Percentiles rank a stretch among this genome's conserved stretches.
Evolutionary conservation across 2,797 vertebrate species (phyloP).

Genomic region (Acanthornis magna): DNA sequence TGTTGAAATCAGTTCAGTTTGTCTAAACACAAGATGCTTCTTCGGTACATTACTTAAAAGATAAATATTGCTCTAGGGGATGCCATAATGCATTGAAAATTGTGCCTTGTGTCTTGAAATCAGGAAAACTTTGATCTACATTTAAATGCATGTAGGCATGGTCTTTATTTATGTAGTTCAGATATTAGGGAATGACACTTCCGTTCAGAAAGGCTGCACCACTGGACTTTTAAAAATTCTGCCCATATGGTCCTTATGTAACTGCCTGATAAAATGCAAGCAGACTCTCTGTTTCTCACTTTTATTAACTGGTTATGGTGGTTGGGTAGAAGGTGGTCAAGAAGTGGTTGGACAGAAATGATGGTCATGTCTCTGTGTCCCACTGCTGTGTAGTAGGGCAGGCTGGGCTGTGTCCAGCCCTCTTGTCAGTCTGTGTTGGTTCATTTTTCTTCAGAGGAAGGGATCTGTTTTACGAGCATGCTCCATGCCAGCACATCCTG

Average conservation of each 20-base stretch:
- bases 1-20: neutral
- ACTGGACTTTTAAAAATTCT: neutral
- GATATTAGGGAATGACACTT: neutral
- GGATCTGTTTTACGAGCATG: neutral
- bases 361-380: neutral
- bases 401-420: neutral
- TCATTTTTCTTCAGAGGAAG: neutral
- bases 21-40: neutral
- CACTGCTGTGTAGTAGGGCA: neutral
- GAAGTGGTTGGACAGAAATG: neutral
- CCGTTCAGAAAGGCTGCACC: neutral
- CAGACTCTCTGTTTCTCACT: neutral
- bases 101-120: neutral
- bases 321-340: neutral
- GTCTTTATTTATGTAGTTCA: neutral
- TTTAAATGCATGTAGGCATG: neutral
- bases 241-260: neutral
- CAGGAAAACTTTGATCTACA: neutral
- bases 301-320: neutral
- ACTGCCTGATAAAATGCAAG: neutral
- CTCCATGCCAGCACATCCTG: neutral
- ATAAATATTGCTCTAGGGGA: neutral
- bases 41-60: neutral
- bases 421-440: neutral
- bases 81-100: neutral